A percentile compares a stretch with the other conserved stretches of the same genome.
Conservation (phyloP, 2,113 vertebrate genomes). For the Onychostruthus taczanowskii region DNA sequence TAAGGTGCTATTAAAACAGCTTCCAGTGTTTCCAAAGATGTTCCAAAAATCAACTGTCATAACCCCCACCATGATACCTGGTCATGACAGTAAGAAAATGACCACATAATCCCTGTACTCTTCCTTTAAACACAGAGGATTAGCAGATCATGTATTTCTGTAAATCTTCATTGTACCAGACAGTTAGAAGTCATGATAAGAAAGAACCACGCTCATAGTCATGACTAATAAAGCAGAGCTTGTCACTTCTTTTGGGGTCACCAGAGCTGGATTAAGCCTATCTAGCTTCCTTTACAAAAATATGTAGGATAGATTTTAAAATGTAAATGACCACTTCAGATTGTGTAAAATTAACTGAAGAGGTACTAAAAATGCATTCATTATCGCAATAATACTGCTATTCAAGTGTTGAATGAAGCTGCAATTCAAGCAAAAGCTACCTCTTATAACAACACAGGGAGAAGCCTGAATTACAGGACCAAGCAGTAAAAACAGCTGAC, state of each 20-base stretch:
- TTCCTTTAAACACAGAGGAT: conserved; percentile 26
- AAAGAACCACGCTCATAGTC: neutral
- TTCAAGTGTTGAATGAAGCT: neutral
- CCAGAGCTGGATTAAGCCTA: conserved; percentile 12
- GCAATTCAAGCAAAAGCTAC: neutral
- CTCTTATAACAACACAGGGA: neutral
- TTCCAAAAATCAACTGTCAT: conserved; percentile 19
- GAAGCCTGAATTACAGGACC: neutral
- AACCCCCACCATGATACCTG: neutral
- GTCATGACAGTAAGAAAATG: conserved; percentile 12
- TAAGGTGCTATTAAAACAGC: conserved; percentile 21
- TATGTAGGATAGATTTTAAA: neutral
- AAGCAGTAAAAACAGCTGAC: neutral
- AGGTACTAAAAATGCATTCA: neutral
- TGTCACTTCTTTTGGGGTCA: conserved; percentile 5
- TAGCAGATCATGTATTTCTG: conserved; percentile 17
- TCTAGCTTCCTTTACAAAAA: neutral
- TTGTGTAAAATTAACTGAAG: neutral
- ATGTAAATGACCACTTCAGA: neutral
- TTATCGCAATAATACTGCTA: neutral
- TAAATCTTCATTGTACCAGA: conserved; percentile 52
- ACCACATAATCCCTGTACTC: conserved; percentile 10
- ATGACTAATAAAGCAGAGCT: conserved; percentile 26
- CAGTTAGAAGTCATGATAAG: conserved; percentile 35
- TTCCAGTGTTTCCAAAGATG: conserved; percentile 16